phyloP scores from a whole-genome alignment of 2,797 vertebrate genomes.

The Atherinosoma microstoma region DNA sequence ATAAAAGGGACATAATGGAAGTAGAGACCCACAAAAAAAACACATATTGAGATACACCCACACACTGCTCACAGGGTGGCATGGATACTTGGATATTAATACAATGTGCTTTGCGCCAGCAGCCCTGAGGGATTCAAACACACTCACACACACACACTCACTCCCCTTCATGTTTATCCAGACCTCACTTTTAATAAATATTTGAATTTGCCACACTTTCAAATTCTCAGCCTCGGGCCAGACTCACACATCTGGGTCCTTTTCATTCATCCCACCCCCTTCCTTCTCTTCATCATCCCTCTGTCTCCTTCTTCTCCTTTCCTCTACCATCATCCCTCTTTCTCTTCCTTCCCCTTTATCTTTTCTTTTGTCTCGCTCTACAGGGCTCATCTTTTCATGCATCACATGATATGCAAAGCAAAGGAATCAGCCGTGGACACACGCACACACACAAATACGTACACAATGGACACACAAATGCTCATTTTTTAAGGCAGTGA shows the following conservation, averaged over 20 bases:
- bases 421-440: slow-evolving; percentile 31
- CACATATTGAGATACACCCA: slow-evolving; percentile 30
- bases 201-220: slow-evolving; percentile 86
- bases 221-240: slow-evolving; percentile 79
- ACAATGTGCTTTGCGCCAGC: slow-evolving; percentile 77
- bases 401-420: slow-evolving; percentile 74
- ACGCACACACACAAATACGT: slow-evolving; percentile 21
- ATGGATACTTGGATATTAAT: slow-evolving; percentile 73
- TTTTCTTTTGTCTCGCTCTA: slow-evolving; percentile 63
- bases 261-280: slow-evolving; percentile 35
- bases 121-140: slow-evolving; percentile 64
- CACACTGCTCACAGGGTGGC: slow-evolving; percentile 55
- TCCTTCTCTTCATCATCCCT: slow-evolving; percentile 12
- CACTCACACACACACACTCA: slow-evolving; percentile 51
- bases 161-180: slow-evolving; percentile 83
- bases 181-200: slow-evolving; percentile 87
- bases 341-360: slow-evolving; percentile 11
- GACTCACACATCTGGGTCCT: slow-evolving; percentile 79
- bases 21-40: slow-evolving; percentile 31
- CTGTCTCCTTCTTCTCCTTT: slow-evolving; percentile 15
- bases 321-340: slow-evolving; percentile 10
- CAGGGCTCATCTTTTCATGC: slow-evolving; percentile 72
- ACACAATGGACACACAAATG: slow-evolving; percentile 16
- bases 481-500: slow-evolving; percentile 39
- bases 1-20: slow-evolving; percentile 19